Evolutionary conservation across 2,888 invertebrate genomes (phyloP).

Genomic region (Acronicta psi): DNA sequence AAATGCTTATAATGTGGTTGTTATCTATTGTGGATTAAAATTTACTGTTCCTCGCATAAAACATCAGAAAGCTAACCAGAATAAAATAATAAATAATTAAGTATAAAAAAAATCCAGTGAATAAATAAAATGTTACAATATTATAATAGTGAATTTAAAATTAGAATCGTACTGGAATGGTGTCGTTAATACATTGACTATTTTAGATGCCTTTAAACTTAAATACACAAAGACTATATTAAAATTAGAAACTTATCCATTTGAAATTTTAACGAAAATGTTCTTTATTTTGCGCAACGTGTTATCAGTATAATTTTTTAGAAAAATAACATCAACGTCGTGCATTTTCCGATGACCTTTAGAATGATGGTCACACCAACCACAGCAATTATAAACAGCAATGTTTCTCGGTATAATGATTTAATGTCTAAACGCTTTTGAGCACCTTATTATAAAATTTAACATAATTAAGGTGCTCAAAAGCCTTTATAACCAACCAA

Average conservation of each 20-base stretch:
- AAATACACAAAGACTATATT: no score
- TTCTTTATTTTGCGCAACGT: not conserved
- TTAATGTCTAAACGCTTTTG: no score
- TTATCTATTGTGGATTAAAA: not conserved
- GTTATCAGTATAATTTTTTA: no score
- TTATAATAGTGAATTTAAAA: slow-evolving; percentile 3
- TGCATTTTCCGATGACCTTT: no score
- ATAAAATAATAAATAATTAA: slow-evolving; percentile 11
- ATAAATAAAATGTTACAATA: not conserved
- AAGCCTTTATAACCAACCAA: no score
- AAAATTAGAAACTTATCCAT: not conserved
- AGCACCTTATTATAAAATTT: no score
- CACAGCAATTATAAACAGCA: no score
- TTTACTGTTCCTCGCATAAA: slow-evolving; percentile 17
- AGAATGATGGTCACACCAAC: no score
- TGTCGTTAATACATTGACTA: slow-evolving; percentile 9
- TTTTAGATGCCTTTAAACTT: slow-evolving; percentile 6
- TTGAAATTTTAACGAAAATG: not conserved
- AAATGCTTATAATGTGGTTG: no score
- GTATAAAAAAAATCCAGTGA: not conserved
- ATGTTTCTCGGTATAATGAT: no score
- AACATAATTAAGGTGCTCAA: no score
- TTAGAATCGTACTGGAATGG: slow-evolving; percentile 32
- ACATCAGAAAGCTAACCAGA: slow-evolving; percentile 17
- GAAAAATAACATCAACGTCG: no score